Base-by-base conservation (phyloP, 1,140 invertebrate species). In the Brachionus manjavacas region DNA sequence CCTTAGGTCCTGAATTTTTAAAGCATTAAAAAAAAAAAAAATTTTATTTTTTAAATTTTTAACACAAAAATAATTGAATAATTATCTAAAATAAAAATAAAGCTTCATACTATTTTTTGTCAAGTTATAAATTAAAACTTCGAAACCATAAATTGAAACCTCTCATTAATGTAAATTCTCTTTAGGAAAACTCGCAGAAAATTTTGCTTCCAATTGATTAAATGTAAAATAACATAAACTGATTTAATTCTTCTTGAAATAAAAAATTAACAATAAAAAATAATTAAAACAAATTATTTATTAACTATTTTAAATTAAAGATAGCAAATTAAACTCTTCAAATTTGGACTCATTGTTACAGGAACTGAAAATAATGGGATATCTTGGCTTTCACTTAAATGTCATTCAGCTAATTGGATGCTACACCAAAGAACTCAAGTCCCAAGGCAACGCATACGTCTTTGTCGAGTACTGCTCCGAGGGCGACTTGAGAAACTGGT, bases 331-430 rank as follows among this genome's bases (percentile, higher is more conserved):
- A 87, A 97, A 95, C 0, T 97, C 99, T 88, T 92, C 94, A 12
- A 97, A 99, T 88, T 94, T 99, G 93, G 95, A 95, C 91, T 96
- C 97, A 87, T 88, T 99, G 46, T 95, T 99, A 0, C 94, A 95
- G 0, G 97, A 99, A 90, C 98, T 99, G 95, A 96, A 98, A 89
- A 95, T 98, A 91, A 98, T 99, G 96, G 98, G 99, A 84, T 94
- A 95, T 92, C 97, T 99, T 81, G 97, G 97, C n/a, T 94, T 95
- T 86, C 96, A 99, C 88, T 94, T 94, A 25, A 99, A 99, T 88
- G 98, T 99, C 78, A 97, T 99, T 86, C 97, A 97, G 89, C 90
- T 99, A 4, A 88, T 99, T 11, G 97, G 97, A 11, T 81, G 79
- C 41, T 64, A 43, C 28, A 81, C 79, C 12, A 81, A 46, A 41